phyloP scores from a whole-genome alignment of 2,888 invertebrate genomes.

The Anthoptus insignis region DNA sequence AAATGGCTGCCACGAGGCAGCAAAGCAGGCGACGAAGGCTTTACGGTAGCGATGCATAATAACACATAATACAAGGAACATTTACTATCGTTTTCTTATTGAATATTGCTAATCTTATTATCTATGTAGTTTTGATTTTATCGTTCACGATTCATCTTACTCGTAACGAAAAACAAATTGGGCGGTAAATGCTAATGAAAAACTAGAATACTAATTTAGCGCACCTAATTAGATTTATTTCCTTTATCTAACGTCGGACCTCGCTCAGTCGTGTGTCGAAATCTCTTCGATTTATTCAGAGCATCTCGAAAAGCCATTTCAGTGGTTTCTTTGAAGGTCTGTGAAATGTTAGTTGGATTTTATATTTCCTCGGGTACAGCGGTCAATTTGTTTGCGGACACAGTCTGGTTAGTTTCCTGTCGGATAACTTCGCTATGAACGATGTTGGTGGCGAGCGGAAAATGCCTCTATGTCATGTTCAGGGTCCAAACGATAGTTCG shows the following conservation, averaged over 20 bases:
- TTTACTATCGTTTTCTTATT: too few species aligned
- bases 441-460: constrained; percentile 39
- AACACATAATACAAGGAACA: too few species aligned
- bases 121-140: too few species aligned
- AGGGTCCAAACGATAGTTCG: constrained; percentile 1
- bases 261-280: not conserved
- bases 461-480: constrained; percentile 19
- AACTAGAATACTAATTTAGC: not conserved
- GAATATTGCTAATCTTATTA: too few species aligned
- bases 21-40: too few species aligned
- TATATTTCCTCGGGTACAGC: constrained; percentile 51
- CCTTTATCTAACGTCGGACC: too few species aligned
- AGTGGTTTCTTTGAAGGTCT: constrained; percentile 39
- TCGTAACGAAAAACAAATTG: not conserved
- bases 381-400: constrained; percentile 57
- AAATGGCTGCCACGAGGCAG: too few species aligned
- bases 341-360: constrained; percentile 55
- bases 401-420: constrained; percentile 54
- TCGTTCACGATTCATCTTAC: too few species aligned
- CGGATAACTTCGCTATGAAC: constrained; percentile 51
- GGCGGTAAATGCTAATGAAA: not conserved
- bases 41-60: too few species aligned
- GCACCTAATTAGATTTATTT: too few species aligned
- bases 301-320: constrained; percentile 38
- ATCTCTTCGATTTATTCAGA: constrained; percentile 1